Base-by-base conservation (phyloP, 2,888 invertebrate genomes). In the Drosophila melanocephala region DNA sequence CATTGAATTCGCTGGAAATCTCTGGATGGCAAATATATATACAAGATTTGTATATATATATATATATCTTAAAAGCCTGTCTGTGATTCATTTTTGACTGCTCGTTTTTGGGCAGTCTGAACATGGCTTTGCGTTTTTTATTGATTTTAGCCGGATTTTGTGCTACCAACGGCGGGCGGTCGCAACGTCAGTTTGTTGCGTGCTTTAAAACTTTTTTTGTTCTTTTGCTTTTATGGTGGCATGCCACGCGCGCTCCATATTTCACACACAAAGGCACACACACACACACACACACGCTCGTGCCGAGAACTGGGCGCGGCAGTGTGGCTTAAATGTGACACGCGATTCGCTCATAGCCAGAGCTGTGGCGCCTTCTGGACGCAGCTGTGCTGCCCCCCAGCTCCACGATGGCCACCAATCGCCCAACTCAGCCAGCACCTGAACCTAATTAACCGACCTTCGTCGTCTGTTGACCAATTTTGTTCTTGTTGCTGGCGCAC, bases 111-210 rank as follows among this genome's bases (percentile, higher is more conserved):
- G 19, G 22, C 61, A 42, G 75, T 83, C 81, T 81, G 85, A 83
- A 72, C 70, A 58, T 62, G 77, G 83, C 80, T 86, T 79, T 83
- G 72, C 75, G 72, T 50, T 72, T 78, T 75, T 83, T 87, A 87
- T 87, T 87, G 87, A 87, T 87, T 87, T 87, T 85, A 75, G 87
- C 82, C 86, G 86, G 80, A 89, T 87, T 84, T 87, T 64, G 74
- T 52, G 72, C 76, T 69, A 71, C 79, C 58, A 68, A 63, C 75
- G 65, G 76, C 60, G 61, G 77, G 60, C 60, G 63, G 62, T 64
- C 61, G 47, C 59, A 65, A 32, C 55, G 75, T 65, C 57, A 63
- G 51, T 44, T 70, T 42, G 56, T 67, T 64, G 79, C 68, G 42
- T 53, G 28, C 37, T 19, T 60, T 51, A 33, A 12, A 22, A n/a